Conservation (phyloP, 2,888 invertebrate species). For the Podotricha telesiphe region DNA sequence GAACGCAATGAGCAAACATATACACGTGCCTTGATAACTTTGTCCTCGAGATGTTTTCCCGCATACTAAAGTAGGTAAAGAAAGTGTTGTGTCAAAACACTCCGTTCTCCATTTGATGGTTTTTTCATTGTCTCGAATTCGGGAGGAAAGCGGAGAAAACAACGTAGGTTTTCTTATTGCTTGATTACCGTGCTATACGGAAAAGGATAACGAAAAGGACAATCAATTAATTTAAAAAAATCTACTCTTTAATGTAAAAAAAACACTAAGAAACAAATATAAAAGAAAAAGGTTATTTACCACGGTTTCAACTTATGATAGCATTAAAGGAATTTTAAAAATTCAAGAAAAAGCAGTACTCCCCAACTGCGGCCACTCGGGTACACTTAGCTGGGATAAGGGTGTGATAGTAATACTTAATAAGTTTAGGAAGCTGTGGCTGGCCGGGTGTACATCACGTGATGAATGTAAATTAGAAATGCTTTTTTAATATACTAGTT, state of each 20-base stretch:
- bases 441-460: conserved; percentile 22
- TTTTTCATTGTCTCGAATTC: too few relatives aligned
- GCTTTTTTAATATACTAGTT: neutral
- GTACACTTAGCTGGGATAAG: conserved; percentile 62
- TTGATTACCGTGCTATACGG: too few relatives aligned
- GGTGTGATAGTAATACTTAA: conserved; percentile 68
- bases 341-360: conserved; percentile 69
- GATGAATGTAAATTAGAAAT: conserved; percentile 18
- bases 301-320: conserved; percentile 38
- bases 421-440: conserved; percentile 40
- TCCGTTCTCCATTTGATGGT: too few relatives aligned
- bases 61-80: neutral
- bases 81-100: too few relatives aligned
- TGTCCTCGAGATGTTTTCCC: too few relatives aligned
- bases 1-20: too few relatives aligned
- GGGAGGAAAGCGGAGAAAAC: too few relatives aligned
- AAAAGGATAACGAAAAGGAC: too few relatives aligned
- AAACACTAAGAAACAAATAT: neutral
- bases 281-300: neutral
- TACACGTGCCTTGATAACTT: too few relatives aligned
- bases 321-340: conserved; percentile 67
- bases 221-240: too few relatives aligned
- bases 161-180: too few relatives aligned
- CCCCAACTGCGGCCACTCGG: conserved; percentile 64
- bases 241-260: neutral